Conservation (phyloP, 2,888 invertebrate species). For the Lysandra coridon region DNA sequence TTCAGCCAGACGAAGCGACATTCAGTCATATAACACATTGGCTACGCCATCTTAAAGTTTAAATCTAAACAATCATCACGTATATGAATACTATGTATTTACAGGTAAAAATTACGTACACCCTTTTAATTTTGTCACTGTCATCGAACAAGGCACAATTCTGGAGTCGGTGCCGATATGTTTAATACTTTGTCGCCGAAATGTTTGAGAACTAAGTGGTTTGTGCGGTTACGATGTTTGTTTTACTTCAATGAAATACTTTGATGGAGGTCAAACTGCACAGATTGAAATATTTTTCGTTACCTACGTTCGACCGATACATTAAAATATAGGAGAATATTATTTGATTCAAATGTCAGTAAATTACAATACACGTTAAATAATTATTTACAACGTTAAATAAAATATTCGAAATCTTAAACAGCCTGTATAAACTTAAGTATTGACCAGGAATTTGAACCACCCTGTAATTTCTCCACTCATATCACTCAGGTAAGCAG, state of each 20-base stretch:
- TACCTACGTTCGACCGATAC: not conserved
- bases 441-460: conserved; percentile 13
- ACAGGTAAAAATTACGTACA: not conserved
- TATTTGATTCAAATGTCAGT: not conserved
- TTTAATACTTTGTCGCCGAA: conserved; percentile 9
- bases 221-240: not conserved
- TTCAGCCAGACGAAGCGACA: not conserved
- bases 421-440: conserved; percentile 18
- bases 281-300: not conserved
- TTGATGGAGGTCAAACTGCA: not conserved
- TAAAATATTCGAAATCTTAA: conserved; percentile 22
- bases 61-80: not conserved
- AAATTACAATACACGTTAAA: not conserved
- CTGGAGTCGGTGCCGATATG: conserved; percentile 10
- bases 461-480: conserved; percentile 1
- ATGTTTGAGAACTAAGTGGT: not conserved
- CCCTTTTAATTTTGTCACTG: not conserved
- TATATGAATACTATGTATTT: conserved; percentile 11
- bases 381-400: not conserved
- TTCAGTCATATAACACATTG: conserved; percentile 8
- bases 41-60: not conserved
- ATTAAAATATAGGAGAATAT: not conserved
- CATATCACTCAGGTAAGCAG: not conserved
- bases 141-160: conserved; percentile 1
- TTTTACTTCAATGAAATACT: not conserved